Evolutionary conservation across 2,888 invertebrate species (phyloP), one percentile per base, ranked within the genome.

Genomic region (Choristoneura rosaceana): DNA sequence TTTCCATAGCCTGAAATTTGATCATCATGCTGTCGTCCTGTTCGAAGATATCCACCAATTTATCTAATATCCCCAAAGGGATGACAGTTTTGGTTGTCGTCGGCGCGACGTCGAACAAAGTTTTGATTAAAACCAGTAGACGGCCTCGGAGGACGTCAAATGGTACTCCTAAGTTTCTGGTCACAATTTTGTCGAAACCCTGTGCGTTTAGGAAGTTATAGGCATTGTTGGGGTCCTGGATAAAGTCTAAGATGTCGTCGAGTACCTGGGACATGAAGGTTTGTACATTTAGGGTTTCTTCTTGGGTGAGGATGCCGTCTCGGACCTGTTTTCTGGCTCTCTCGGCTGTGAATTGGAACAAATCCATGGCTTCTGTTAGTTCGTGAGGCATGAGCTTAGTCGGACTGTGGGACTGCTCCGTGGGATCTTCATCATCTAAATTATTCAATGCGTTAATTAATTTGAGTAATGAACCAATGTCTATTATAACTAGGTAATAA

Each of bases 31-130:
- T 86, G 0, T 83, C 74, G 9, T 87, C 88, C 1, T 81, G 76
- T 67, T 90, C 91, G 47, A 90, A 91, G 33, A 92, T 84, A 52
- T 90, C 86, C 14, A 93, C 52, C 2, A 93, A 50, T 74, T 79
- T 82, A 61, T 91, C 91, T 0, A 92, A 74, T 9, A 90, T 74
- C 52, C 76, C 81, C 2, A 82, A 75, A 0, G 92, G 91, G 41
- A 89, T 83, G 0, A 83, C 69, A 0, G 82, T 75, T 0, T 75
- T 80, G 0, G 86, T 85, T 0, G 85, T 87, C 0, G 78, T 79
- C 0, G 90, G 90, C 0, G 84, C 85, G 0, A 84, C 75, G 1
- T 85, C 78, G 25, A 92, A 89, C 0, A 92, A 70, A 2, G 75
- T 77, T 75, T 89, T 90, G 0, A 87, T 73, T 34, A 91, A 68